Evolutionary conservation across 2,797 vertebrate species (phyloP).

Genomic region (Novumbra hubbsi): DNA sequence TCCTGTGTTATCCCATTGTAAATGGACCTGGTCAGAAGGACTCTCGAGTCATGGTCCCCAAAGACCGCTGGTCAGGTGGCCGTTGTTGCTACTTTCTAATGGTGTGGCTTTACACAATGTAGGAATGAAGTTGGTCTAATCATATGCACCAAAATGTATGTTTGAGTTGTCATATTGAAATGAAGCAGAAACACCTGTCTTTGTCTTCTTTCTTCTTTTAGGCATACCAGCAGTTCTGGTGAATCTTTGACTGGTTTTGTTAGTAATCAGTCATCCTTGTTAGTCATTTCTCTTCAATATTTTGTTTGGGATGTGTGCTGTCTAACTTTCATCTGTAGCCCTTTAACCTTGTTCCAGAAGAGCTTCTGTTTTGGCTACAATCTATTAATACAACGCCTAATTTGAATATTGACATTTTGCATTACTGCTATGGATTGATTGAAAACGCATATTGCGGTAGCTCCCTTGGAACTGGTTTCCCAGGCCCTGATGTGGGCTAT

Average conservation of each 20-base stretch:
- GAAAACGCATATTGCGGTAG: too few species aligned
- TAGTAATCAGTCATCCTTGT: background rate
- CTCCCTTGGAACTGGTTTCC: too few species aligned
- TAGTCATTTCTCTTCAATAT: background rate
- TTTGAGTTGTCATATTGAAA: constrained; percentile 45
- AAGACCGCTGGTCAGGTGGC: too few species aligned
- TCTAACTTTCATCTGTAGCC: background rate
- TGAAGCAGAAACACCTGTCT: constrained; percentile 48
- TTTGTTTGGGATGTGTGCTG: background rate
- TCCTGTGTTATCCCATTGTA: too few species aligned
- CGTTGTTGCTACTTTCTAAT: background rate
- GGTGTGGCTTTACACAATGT: constrained; percentile 3
- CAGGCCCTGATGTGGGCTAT: background rate
- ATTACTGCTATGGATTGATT: too few species aligned
- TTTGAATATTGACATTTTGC: too few species aligned
- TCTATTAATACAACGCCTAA: too few species aligned
- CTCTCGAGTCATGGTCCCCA: too few species aligned
- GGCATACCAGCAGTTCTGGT: constrained; percentile 44
- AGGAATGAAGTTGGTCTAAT: constrained; percentile 6
- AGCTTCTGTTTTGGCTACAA: too few species aligned
- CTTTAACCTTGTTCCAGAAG: too few species aligned
- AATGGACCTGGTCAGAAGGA: too few species aligned
- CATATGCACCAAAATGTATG: constrained; percentile 17
- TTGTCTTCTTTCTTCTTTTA: constrained; percentile 57
- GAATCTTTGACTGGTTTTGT: constrained; percentile 24